A percentile compares a stretch with the other conserved stretches of the same genome.
These are phyloP conservation scores for Papilio helenus DNA, from an alignment of 1,140 invertebrate species.

Conservation along the genomic window DNA sequence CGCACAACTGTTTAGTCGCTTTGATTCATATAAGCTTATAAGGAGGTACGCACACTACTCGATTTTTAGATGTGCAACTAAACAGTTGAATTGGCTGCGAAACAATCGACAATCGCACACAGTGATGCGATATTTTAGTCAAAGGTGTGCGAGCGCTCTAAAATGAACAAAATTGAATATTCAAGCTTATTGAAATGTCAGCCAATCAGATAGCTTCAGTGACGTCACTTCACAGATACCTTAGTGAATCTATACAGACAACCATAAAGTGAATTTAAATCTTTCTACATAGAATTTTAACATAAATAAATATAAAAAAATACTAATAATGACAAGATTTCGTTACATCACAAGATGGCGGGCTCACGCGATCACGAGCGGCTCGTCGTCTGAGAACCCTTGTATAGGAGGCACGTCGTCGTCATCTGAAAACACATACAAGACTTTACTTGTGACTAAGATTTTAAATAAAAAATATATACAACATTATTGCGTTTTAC, in stretches of 20 bases:
- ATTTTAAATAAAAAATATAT: neutral
- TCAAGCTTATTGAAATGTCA: neutral
- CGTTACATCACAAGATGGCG: constrained; percentile 45
- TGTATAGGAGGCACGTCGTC: constrained; percentile 93
- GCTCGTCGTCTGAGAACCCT: constrained; percentile 97
- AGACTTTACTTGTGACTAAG: neutral
- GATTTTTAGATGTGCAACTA: too few relatives aligned
- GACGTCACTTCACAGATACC: neutral
- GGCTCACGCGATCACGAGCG: constrained; percentile 92
- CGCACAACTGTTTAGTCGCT: too few relatives aligned
- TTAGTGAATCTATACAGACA: constrained; percentile 19
- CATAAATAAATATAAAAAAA: constrained; percentile 48
- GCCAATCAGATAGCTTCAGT: neutral
- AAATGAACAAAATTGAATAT: neutral
- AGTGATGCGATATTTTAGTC: too few relatives aligned
- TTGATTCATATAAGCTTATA: too few relatives aligned
- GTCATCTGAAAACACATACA: constrained; percentile 85
- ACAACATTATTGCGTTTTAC: neutral
- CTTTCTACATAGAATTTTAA: constrained; percentile 39
- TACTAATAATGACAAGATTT: constrained; percentile 48
- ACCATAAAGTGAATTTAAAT: constrained; percentile 36
- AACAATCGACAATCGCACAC: too few relatives aligned
- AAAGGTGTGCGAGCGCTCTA: too few relatives aligned
- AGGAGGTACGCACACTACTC: too few relatives aligned
- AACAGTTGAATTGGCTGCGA: too few relatives aligned